These are phyloP conservation scores for Tillus elongatus DNA, from an alignment of 2,888 invertebrate species.

Conservation along the genomic window DNA sequence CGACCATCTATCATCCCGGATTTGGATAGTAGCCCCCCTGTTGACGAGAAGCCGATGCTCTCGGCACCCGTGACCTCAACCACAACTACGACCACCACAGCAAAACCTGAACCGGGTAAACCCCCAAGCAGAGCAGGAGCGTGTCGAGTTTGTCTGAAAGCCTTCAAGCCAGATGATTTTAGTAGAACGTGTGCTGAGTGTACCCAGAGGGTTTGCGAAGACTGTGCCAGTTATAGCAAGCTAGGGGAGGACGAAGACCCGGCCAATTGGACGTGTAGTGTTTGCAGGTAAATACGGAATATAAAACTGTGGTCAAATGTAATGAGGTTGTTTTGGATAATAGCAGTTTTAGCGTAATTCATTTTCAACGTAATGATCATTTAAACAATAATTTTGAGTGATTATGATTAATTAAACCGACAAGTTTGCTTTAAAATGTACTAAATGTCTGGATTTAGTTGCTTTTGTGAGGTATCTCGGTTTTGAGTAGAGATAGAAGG, in stretches of 20 bases:
- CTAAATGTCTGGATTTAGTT: no score
- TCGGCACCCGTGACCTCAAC: conserved; percentile 33
- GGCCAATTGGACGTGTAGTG: conserved; percentile 83
- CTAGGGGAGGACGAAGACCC: conserved; percentile 74
- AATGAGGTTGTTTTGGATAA: no score
- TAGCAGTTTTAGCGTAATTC: no score
- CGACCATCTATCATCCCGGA: conserved; percentile 51
- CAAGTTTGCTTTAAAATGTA: no score
- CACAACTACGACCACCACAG: conserved; percentile 39
- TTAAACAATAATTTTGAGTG: no score
- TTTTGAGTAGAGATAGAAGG: no score
- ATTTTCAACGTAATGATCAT: no score
- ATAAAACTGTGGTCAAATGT: no score
- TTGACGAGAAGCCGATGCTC: conserved; percentile 40
- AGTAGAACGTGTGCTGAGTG: conserved; percentile 84
- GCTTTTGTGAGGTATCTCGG: no score
- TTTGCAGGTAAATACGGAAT: no score
- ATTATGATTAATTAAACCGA: no score
- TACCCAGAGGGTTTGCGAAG: conserved; percentile 81
- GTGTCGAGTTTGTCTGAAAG: conserved; percentile 78
- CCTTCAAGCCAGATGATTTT: conserved; percentile 80
- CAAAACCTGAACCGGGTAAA: conserved; percentile 56
- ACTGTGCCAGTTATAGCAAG: conserved; percentile 86
- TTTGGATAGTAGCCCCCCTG: conserved; percentile 40
- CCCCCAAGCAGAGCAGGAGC: conserved; percentile 69